Evolutionary conservation across 2,113 vertebrate genomes (phyloP).

Genomic region (Silurus glanis): DNA sequence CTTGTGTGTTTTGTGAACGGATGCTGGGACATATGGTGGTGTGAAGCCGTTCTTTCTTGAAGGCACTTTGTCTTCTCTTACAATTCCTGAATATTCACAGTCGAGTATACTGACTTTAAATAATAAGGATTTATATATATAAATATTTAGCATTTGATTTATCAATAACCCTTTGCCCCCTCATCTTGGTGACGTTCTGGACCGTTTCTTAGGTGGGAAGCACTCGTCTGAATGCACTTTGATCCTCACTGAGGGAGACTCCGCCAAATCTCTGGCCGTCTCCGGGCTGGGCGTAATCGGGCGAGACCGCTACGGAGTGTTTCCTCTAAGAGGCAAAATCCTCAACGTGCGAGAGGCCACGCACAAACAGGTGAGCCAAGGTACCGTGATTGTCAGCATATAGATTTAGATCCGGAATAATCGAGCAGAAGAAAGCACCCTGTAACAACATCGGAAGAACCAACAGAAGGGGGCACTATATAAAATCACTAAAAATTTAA

Average conservation of each 20-base stretch:
- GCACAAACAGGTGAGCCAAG: conserved; percentile 88
- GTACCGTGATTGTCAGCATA: not conserved
- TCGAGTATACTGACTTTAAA: no score
- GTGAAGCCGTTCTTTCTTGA: not conserved
- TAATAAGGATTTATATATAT: no score
- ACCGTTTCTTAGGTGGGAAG: conserved; percentile 81
- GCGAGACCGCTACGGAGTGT: conserved; percentile 93
- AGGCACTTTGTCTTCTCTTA: not conserved
- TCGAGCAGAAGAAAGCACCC: not conserved
- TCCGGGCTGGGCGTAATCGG: conserved; percentile 96
- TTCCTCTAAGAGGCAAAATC: conserved; percentile 96
- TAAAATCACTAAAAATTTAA: no score
- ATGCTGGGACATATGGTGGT: not conserved
- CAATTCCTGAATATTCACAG: not conserved
- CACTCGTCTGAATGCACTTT: conserved; percentile 96
- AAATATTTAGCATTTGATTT: not conserved
- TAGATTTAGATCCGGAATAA: not conserved
- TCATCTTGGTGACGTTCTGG: no score
- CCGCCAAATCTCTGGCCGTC: conserved; percentile 95
- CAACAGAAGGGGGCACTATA: no score
- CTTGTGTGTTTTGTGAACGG: not conserved
- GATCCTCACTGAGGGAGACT: conserved; percentile 97
- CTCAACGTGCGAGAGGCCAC: conserved; percentile 97
- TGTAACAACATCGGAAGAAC: not conserved
- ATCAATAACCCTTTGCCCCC: not conserved